These are phyloP conservation scores for Belonocnema kinseyi DNA, from an alignment of 1,140 invertebrate species.

Conservation along the genomic window DNA sequence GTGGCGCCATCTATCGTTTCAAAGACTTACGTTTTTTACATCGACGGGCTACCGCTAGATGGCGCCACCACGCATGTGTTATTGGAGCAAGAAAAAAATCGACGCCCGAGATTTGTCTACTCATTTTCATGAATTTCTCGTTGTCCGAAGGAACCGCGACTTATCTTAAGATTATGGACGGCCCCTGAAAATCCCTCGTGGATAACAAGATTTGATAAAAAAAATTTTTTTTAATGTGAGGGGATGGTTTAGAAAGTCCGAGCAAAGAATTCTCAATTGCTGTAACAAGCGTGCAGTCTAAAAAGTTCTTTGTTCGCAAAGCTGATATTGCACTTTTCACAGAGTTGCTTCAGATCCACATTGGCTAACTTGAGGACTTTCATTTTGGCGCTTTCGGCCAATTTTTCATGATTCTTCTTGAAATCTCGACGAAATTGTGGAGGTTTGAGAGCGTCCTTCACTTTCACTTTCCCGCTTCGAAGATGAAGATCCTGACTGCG, in stretches of 20 bases:
- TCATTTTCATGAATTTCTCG: too few relatives aligned
- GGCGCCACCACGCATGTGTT: too few relatives aligned
- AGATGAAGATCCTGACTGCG: constrained; percentile 58
- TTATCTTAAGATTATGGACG: too few relatives aligned
- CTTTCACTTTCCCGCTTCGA: constrained; percentile 56
- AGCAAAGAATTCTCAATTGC: not conserved
- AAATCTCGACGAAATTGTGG: constrained; percentile 34
- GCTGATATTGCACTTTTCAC: constrained; percentile 60
- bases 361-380: constrained; percentile 34
- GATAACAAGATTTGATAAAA: not conserved
- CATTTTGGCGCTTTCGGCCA: constrained; percentile 6
- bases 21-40: too few relatives aligned
- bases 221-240: too few relatives aligned
- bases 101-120: too few relatives aligned
- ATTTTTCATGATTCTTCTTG: not conserved
- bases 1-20: too few relatives aligned
- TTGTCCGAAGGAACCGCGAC: too few relatives aligned
- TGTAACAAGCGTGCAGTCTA: constrained; percentile 55
- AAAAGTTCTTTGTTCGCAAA: constrained; percentile 60
- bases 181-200: too few relatives aligned
- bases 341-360: constrained; percentile 57
- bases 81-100: too few relatives aligned
- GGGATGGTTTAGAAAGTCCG: not conserved
- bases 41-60: too few relatives aligned
- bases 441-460: not conserved